Evolutionary conservation across 2,113 vertebrate species (phyloP).

Genomic region (Typhlomys cinereus): DNA sequence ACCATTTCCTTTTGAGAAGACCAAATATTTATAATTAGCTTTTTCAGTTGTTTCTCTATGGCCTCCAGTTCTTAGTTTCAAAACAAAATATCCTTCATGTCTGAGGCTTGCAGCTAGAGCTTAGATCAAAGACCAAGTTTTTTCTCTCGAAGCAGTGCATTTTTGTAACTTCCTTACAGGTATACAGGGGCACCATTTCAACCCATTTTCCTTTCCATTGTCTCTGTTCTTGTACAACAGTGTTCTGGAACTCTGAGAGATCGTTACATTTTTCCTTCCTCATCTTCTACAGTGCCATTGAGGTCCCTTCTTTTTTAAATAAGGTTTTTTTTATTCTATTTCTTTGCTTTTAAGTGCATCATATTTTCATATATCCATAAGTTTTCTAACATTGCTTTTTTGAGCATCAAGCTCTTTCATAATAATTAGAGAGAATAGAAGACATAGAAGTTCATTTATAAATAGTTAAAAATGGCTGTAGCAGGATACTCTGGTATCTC

Average conservation of each 20-base stretch:
- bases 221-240: background rate
- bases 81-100: background rate
- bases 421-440: background rate
- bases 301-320: background rate
- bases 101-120: background rate
- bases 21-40: background rate
- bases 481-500: background rate
- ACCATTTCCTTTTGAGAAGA: background rate
- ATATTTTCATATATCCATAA: background rate
- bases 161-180: background rate
- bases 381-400: background rate
- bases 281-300: background rate
- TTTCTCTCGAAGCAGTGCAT: background rate
- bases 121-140: background rate
- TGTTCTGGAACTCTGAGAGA: background rate
- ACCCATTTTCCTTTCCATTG: background rate
- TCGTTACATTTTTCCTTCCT: background rate
- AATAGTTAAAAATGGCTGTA: conserved; percentile 25
- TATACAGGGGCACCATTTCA: background rate
- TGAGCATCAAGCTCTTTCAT: background rate
- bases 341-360: background rate
- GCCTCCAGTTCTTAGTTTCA: background rate
- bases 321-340: background rate
- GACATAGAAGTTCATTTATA: background rate
- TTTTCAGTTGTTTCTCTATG: background rate